Conservation (phyloP, 2,888 invertebrate genomes). For the Habrosyne pyritoides region DNA sequence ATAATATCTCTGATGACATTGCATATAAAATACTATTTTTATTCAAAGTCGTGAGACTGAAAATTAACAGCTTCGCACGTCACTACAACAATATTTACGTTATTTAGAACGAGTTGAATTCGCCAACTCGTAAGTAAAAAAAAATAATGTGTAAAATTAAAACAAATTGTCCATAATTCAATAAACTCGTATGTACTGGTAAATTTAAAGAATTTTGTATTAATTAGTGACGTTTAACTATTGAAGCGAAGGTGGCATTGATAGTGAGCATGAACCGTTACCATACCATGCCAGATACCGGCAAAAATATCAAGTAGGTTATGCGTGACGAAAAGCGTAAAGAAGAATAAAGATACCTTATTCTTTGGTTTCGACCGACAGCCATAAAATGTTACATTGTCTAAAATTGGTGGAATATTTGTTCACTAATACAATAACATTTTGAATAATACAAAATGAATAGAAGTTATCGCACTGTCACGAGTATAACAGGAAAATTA, state of each 20-base stretch:
- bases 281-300: background rate
- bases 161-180: background rate
- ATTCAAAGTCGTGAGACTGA: background rate
- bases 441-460: background rate
- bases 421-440: background rate
- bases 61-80: constrained; percentile 1
- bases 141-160: background rate
- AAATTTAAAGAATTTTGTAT: background rate
- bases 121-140: background rate
- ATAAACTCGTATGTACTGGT: background rate
- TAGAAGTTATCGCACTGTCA: background rate
- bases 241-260: background rate
- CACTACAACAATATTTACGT: background rate
- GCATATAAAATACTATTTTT: background rate
- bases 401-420: background rate
- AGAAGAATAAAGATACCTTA: background rate
- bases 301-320: background rate
- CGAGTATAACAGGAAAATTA: background rate
- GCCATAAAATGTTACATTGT: background rate
- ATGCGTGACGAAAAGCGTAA: background rate
- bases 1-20: too few species aligned
- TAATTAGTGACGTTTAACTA: background rate
- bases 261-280: background rate
- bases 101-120: background rate
- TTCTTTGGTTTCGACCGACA: background rate